Conservation (phyloP, 2,113 vertebrate species). For the Syrrhaptes paradoxus region DNA sequence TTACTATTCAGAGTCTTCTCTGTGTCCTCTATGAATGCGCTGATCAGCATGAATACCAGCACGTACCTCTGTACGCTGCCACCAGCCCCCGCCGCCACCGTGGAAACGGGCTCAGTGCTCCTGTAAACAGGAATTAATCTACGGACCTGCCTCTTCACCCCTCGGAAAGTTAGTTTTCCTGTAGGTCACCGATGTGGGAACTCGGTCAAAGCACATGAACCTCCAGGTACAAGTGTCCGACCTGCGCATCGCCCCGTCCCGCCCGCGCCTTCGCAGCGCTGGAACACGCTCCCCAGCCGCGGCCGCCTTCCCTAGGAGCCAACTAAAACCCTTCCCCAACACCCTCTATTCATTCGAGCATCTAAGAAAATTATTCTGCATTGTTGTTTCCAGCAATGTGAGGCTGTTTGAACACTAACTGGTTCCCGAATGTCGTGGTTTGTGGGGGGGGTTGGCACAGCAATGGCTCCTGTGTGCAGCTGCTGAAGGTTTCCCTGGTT, state of each 20-base stretch:
- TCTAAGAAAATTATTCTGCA: background rate
- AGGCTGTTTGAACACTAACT: background rate
- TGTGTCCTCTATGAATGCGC: background rate
- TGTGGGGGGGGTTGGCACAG: no score
- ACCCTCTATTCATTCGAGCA: background rate
- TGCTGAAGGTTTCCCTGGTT: no score
- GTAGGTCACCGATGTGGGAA: background rate
- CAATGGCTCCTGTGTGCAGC: no score
- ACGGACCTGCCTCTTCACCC: background rate
- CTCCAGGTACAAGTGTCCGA: accelerated
- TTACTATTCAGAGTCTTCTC: background rate
- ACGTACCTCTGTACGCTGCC: background rate
- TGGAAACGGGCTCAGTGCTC: background rate
- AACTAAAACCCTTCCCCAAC: background rate
- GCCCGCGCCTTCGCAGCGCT: background rate
- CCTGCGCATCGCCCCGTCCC: background rate
- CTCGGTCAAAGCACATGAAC: accelerated
- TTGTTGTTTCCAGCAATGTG: background rate
- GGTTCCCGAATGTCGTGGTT: background rate
- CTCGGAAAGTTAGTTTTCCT: background rate
- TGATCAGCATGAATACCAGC: background rate
- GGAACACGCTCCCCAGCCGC: background rate
- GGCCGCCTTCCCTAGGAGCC: background rate
- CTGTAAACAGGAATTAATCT: background rate
- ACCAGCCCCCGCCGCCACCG: background rate